A percentile compares a stretch with the other conserved stretches of the same genome.
Evolutionary conservation across 1,140 invertebrate genomes (phyloP).

Genomic region (Pantala flavescens): DNA sequence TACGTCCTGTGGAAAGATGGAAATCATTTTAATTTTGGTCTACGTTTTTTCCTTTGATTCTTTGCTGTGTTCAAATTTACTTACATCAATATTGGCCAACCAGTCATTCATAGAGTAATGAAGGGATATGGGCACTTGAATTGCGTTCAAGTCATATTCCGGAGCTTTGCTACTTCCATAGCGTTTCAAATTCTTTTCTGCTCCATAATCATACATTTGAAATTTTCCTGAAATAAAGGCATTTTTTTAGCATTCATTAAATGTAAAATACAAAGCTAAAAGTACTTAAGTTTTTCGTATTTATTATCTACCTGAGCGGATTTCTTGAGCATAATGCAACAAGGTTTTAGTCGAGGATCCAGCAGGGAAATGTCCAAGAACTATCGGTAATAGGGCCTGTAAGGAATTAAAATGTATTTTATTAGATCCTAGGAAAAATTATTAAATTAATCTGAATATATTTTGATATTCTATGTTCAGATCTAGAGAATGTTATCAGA

Average conservation of each 20-base stretch:
- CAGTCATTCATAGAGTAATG: conserved; percentile 12
- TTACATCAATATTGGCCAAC: conserved; percentile 12
- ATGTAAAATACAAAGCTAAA: too few species aligned
- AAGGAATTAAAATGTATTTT: conserved; percentile 3
- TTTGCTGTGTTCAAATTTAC: background rate
- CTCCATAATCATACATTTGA: conserved; percentile 42
- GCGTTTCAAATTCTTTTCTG: conserved; percentile 33
- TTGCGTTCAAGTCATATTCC: conserved; percentile 43
- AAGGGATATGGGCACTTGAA: conserved; percentile 35
- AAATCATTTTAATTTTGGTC: conserved; percentile 33
- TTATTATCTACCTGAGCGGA: conserved; percentile 24
- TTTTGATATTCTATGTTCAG: too few species aligned
- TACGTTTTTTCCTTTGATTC: conserved; percentile 32
- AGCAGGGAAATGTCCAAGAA: conserved; percentile 57
- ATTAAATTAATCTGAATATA: too few species aligned
- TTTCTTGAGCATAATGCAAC: conserved; percentile 45
- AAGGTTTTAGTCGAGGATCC: conserved; percentile 60
- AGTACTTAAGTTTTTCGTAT: too few species aligned
- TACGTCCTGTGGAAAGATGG: conserved; percentile 23
- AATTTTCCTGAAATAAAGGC: conserved; percentile 32
- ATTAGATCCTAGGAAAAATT: too few species aligned
- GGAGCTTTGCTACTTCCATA: conserved; percentile 42
- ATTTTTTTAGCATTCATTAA: too few species aligned
- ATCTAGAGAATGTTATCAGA: too few species aligned
- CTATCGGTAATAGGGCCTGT: conserved; percentile 42